Percentiles rank a stretch among this genome's conserved stretches.
Evolutionary conservation across 2,113 vertebrate species (phyloP).

Genomic region (Callopanchax toddi): DNA sequence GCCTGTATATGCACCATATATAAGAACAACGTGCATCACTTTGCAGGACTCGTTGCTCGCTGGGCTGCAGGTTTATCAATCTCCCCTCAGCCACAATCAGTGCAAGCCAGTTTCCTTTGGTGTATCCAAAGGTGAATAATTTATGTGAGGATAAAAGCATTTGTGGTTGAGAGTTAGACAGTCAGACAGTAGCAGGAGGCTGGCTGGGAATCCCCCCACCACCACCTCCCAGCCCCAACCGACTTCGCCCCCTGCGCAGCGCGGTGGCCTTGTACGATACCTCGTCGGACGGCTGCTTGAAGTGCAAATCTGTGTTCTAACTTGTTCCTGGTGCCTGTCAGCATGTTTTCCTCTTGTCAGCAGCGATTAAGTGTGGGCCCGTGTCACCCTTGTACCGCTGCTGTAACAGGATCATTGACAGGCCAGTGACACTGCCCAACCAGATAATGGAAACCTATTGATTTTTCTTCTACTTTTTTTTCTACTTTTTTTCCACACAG

Average conservation of each 20-base stretch:
- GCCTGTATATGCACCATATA: no score
- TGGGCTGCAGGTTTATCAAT: slow-evolving; percentile 64
- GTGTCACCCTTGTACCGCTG: slow-evolving; percentile 80
- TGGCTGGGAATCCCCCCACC: slow-evolving; percentile 60
- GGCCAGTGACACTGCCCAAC: slow-evolving; percentile 94
- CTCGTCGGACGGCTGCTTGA: slow-evolving; percentile 81
- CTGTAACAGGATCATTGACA: slow-evolving; percentile 98
- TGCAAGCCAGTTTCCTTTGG: slow-evolving; percentile 80
- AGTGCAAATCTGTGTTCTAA: slow-evolving; percentile 96
- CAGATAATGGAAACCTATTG: slow-evolving; percentile 99
- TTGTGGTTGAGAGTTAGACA: slow-evolving; percentile 76
- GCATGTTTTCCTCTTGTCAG: slow-evolving; percentile 95
- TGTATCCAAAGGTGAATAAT: slow-evolving; percentile 84
- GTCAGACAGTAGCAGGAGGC: slow-evolving; percentile 67
- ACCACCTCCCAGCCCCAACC: slow-evolving; percentile 34
- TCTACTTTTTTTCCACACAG: slow-evolving; percentile 34
- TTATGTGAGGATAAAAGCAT: slow-evolving; percentile 83
- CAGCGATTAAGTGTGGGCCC: slow-evolving; percentile 88
- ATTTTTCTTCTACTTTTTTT: slow-evolving; percentile 81
- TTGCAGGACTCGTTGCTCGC: slow-evolving; percentile 33
- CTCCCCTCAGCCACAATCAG: slow-evolving; percentile 80
- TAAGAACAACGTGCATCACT: slow-evolving; percentile 7
- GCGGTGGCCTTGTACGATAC: slow-evolving; percentile 78
- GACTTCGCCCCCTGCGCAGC: slow-evolving; percentile 71
- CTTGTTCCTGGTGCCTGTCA: slow-evolving; percentile 92